Evolutionary conservation across 2,113 vertebrate genomes (phyloP).

Genomic region (Plecotus auritus): DNA sequence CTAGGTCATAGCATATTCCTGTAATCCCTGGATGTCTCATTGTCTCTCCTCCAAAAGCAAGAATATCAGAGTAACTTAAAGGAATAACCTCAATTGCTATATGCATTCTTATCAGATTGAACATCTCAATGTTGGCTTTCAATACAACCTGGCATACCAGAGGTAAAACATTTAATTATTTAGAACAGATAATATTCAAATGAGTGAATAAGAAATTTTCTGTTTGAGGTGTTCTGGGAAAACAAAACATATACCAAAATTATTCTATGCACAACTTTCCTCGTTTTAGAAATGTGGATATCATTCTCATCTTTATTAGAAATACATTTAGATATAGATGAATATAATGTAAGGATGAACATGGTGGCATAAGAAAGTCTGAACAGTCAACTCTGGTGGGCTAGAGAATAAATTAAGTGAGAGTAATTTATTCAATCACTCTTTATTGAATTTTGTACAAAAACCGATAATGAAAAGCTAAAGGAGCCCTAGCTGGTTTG

Average conservation of each 20-base stretch:
- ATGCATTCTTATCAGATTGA: neutral
- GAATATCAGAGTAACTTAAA: neutral
- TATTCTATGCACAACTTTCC: neutral
- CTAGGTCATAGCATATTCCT: neutral
- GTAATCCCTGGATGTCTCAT: neutral
- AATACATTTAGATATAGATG: neutral
- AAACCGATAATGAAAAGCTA: neutral
- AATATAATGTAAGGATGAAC: neutral
- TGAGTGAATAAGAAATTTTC: neutral
- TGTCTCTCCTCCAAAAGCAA: neutral
- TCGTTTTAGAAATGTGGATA: neutral
- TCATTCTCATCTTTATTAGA: neutral
- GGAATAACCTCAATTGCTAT: neutral
- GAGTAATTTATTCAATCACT: neutral
- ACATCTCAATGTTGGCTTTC: neutral
- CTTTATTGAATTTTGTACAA: neutral
- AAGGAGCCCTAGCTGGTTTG: too few species aligned
- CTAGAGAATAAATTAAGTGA: neutral
- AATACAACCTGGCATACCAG: neutral
- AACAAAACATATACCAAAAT: neutral
- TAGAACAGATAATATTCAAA: neutral
- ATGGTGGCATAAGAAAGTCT: neutral
- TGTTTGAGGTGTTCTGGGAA: neutral
- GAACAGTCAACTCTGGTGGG: neutral
- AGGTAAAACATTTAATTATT: neutral